phyloP scores from a whole-genome alignment of 2,797 vertebrate genomes.

The Parambassis ranga region DNA sequence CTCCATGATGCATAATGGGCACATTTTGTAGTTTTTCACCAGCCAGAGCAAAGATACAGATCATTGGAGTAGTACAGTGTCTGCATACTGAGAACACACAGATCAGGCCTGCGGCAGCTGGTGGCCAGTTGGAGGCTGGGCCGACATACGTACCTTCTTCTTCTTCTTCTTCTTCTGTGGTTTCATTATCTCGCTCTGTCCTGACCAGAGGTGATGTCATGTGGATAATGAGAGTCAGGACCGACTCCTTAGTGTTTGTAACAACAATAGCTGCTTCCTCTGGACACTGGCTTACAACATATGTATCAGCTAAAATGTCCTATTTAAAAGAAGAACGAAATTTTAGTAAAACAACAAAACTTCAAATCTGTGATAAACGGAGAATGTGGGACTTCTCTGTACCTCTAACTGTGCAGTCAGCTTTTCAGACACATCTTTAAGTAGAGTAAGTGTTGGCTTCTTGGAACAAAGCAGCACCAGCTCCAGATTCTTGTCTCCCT shows the following conservation, averaged over 20 bases:
- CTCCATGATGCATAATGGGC: conserved; percentile 32
- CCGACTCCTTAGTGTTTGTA: conserved; percentile 85
- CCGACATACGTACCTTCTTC: conserved; percentile 48
- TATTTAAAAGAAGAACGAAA: background rate
- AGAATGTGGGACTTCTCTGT: background rate
- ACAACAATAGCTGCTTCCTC: conserved; percentile 87
- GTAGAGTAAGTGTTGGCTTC: conserved; percentile 86
- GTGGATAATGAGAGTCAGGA: conserved; percentile 87
- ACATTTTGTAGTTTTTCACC: background rate
- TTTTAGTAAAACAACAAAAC: background rate
- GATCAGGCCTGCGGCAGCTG: conserved; percentile 30
- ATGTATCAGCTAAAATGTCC: conserved; percentile 84
- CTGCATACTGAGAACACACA: conserved; percentile 33
- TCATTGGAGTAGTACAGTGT: conserved; percentile 57
- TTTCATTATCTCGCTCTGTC: conserved; percentile 80
- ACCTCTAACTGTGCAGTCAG: conserved; percentile 82
- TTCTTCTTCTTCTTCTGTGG: conserved; percentile 12
- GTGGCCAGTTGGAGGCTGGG: conserved; percentile 3
- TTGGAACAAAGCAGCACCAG: conserved; percentile 91
- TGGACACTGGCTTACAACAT: conserved; percentile 83
- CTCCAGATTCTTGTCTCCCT: conserved; percentile 91
- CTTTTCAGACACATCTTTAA: conserved; percentile 88
- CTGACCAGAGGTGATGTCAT: conserved; percentile 92
- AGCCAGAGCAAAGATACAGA: conserved; percentile 3
- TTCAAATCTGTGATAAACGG: background rate